Conservation (phyloP, 2,113 vertebrate genomes). For the Malurus alboscapulatus region DNA sequence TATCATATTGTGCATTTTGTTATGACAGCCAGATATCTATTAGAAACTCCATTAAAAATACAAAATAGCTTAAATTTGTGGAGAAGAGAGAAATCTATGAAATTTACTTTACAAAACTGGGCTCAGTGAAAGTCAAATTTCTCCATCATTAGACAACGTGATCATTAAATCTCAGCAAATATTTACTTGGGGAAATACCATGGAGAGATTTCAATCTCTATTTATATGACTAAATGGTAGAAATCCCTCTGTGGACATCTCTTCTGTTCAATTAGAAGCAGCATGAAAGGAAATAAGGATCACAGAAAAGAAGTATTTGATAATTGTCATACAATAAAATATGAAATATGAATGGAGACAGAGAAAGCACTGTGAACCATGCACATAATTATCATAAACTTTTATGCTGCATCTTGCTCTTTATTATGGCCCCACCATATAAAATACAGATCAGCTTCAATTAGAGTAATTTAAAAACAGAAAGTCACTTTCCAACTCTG, state of each 20-base stretch:
- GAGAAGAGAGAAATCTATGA: background rate
- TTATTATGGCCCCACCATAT: background rate
- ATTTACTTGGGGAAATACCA: constrained; percentile 1
- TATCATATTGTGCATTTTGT: background rate
- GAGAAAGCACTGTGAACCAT: constrained; percentile 7
- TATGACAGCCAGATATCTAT: background rate
- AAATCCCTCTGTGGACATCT: background rate
- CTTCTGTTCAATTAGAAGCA: background rate
- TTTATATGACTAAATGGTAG: background rate
- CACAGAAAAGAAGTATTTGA: background rate
- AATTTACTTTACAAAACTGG: background rate
- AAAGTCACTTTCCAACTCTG: background rate
- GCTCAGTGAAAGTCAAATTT: background rate
- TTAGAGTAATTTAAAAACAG: background rate
- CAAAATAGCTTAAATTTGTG: background rate
- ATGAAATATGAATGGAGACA: constrained; percentile 24
- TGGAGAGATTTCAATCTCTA: background rate
- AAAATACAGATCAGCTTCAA: constrained; percentile 10
- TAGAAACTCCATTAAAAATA: background rate
- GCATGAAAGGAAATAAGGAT: constrained; percentile 12
- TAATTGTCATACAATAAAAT: constrained; percentile 19
- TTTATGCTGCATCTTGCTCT: constrained; percentile 31
- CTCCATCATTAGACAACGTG: background rate
- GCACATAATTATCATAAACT: constrained; percentile 32
- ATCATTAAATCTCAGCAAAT: constrained; percentile 25